phyloP scores from a whole-genome alignment of 1,140 invertebrate species.

The Sycobia sp. region DNA sequence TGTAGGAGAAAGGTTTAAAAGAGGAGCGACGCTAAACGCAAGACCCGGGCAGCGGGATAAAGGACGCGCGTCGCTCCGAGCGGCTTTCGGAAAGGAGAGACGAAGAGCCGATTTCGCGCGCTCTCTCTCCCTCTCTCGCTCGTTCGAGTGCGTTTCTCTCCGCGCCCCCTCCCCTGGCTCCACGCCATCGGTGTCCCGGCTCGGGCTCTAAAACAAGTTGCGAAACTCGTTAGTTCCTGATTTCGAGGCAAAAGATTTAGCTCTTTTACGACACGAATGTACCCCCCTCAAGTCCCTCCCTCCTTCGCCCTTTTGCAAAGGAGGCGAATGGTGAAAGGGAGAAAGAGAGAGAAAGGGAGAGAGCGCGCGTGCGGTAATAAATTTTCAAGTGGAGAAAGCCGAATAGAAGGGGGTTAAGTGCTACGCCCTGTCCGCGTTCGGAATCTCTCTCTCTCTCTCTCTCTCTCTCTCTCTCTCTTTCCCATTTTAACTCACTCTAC shows the following conservation, averaged over 20 bases:
- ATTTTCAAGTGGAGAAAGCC: constrained; percentile 19
- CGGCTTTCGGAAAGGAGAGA: no score
- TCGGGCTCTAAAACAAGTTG: constrained; percentile 7
- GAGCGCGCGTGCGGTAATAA: constrained; percentile 10
- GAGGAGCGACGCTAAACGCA: no score
- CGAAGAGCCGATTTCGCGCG: no score
- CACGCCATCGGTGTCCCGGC: neutral
- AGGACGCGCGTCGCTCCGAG: no score
- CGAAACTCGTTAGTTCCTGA: constrained; percentile 17
- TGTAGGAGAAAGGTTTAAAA: no score
- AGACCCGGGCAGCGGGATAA: no score
- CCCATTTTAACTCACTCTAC: no score
- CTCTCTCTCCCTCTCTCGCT: no score
- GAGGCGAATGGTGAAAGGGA: neutral
- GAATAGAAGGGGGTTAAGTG: constrained; percentile 25
- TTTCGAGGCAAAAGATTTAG: constrained; percentile 20
- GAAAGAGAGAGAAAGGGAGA: neutral
- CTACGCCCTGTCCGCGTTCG: neutral
- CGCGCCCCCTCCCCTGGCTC: no score
- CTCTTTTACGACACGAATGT: constrained; percentile 25
- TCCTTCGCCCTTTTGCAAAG: neutral
- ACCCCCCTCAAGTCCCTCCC: neutral
- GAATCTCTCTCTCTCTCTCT: constrained; percentile 5
- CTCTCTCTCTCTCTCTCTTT: neutral
- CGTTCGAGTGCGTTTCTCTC: no score